Evolutionary conservation across 2,797 vertebrate genomes (phyloP).

Genomic region (Falco biarmicus): DNA sequence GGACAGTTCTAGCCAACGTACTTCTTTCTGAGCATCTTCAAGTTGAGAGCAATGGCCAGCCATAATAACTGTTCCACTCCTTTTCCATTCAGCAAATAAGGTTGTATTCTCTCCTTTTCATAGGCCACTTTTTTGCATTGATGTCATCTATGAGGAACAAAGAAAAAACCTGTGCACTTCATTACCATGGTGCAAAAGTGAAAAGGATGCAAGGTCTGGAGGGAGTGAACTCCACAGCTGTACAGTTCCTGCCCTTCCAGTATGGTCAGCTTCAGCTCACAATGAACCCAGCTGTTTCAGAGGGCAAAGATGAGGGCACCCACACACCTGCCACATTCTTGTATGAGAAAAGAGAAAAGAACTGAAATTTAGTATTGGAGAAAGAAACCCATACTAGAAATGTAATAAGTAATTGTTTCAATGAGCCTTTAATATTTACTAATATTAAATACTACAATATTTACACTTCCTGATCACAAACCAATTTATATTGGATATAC

Average conservation of each 20-base stretch:
- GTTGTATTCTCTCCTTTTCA: not conserved
- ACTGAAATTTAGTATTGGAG: not conserved
- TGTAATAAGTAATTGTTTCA: not conserved
- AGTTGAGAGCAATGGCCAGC: not conserved
- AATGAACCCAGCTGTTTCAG: not conserved
- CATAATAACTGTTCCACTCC: not conserved
- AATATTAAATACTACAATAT: not conserved
- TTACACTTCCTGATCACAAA: not conserved
- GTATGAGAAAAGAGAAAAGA: not conserved
- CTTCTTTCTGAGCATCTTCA: not conserved
- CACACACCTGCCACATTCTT: not conserved
- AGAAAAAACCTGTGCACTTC: not conserved
- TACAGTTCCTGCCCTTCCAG: not conserved
- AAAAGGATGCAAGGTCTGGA: not conserved
- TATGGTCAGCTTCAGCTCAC: not conserved
- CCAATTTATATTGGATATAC: not conserved
- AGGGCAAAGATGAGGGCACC: not conserved
- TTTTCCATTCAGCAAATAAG: not conserved
- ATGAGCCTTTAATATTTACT: not conserved
- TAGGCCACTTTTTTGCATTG: not conserved
- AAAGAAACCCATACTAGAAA: not conserved
- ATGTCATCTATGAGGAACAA: not conserved
- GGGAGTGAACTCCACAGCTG: not conserved
- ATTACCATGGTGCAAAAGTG: not conserved
- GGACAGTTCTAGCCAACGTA: not conserved